Evolutionary conservation across 2,888 invertebrate genomes (phyloP), one percentile per base, ranked within the genome.

Genomic region (Mactromeris polynyma): DNA sequence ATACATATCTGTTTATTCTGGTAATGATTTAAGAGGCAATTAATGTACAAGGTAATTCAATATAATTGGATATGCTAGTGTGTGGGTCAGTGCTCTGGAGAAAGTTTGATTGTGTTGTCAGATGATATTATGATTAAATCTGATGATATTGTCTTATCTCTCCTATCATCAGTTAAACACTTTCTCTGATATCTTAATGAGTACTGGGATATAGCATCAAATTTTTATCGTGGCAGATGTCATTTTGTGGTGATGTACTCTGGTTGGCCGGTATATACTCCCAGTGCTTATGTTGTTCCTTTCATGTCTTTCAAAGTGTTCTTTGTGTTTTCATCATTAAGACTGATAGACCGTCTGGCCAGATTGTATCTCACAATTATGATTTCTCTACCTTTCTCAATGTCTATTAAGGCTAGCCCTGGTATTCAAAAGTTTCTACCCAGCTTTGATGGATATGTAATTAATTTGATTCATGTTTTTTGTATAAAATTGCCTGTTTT

Each of bases 51-150:
- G n/a, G n/a, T 64, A 64, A 64, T 64, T 26, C 26, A 26, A 64
- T 64, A 51, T 64, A 64, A 64, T 64, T 64, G 26, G 58, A 64
- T 64, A 26, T 26, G 58, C 26, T 26, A 4, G 26, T 64, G 58
- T 64, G 26, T 64, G n/a, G 58, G n/a, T 64, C 58, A 64, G n/a
- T 64, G 58, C 58, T 64, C 58, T 64, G 26, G 26, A 64, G 58
- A 26, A 9, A 26, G 58, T 26, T 26, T 2, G 58, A 64, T 64
- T 26, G n/a, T 2, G n/a, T n/a, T 64, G 58, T 64, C 58, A 26
- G 58, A 64, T 64, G 26, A 26, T 64, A 64, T 64, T 64, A 64
- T n/a, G 58, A 64, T 64, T 64, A n/a, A 64, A 64, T 26, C 58
- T n/a, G 58, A 26, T 2, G 26, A 26, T 64, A 64, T 64, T 64